phyloP scores from a whole-genome alignment of 2,113 vertebrate genomes.

The Phalacrocorax aristotelis region DNA sequence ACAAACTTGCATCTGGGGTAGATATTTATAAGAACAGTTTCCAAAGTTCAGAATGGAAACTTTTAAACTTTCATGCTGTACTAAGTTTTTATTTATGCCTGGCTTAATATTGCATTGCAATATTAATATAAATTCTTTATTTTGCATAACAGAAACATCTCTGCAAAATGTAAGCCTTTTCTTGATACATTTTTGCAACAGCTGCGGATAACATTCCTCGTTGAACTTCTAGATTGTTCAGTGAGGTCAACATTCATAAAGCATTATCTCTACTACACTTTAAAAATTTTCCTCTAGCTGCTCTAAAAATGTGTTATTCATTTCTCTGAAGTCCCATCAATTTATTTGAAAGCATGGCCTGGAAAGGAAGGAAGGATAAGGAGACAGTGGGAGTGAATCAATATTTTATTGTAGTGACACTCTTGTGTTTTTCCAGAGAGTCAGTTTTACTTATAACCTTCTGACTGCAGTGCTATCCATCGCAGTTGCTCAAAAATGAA shows the following conservation, averaged over 20 bases:
- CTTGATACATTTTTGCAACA: background rate
- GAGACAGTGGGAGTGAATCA: background rate
- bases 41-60: background rate
- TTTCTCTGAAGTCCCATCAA: background rate
- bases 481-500: background rate
- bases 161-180: background rate
- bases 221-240: background rate
- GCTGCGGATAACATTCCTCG: background rate
- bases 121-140: background rate
- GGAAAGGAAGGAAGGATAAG: slow-evolving; percentile 3
- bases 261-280: background rate
- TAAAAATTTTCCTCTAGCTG: background rate
- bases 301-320: background rate
- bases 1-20: background rate
- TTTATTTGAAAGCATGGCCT: background rate
- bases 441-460: background rate
- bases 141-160: background rate
- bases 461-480: background rate
- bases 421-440: background rate
- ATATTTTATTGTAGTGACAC: background rate
- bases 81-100: background rate
- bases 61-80: background rate
- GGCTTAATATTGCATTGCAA: background rate
- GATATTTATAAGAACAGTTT: background rate
- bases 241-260: background rate